Conservation (phyloP, 2,888 invertebrate genomes). For the Scaptomyza polygonia region DNA sequence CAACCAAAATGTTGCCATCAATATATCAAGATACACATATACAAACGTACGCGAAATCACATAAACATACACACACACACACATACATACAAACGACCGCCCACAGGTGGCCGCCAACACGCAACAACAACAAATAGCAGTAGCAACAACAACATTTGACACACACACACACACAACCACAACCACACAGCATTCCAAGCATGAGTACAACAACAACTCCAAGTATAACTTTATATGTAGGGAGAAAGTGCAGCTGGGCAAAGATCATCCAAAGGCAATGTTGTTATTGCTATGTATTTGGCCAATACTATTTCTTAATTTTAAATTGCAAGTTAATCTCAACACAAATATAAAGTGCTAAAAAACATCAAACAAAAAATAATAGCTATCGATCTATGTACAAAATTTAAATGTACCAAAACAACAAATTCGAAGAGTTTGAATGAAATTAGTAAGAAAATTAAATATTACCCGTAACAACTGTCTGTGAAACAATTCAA, state of each 20-base stretch:
- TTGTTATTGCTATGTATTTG: background rate
- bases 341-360: too few relatives aligned
- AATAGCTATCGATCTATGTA: too few relatives aligned
- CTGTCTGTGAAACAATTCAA: background rate
- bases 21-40: background rate
- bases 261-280: constrained; percentile 22
- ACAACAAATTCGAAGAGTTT: background rate
- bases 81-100: constrained; percentile 15
- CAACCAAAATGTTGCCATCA: constrained; percentile 11
- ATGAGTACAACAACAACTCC: constrained; percentile 2
- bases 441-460: background rate
- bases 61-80: background rate
- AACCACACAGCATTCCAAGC: constrained; percentile 6
- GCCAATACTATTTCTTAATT: too few relatives aligned
- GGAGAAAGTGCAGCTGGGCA: constrained; percentile 36
- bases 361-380: too few relatives aligned
- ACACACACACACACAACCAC: constrained; percentile 20
- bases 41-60: background rate
- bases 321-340: too few relatives aligned
- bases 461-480: background rate
- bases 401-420: too few relatives aligned
- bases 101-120: constrained; percentile 61
- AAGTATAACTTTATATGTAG: background rate
- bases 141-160: constrained; percentile 14
- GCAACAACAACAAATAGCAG: constrained; percentile 14